Percentiles rank a stretch among this genome's conserved stretches.
Evolutionary conservation across 2,797 vertebrate species (phyloP).

Genomic region (Ataeniobius toweri): DNA sequence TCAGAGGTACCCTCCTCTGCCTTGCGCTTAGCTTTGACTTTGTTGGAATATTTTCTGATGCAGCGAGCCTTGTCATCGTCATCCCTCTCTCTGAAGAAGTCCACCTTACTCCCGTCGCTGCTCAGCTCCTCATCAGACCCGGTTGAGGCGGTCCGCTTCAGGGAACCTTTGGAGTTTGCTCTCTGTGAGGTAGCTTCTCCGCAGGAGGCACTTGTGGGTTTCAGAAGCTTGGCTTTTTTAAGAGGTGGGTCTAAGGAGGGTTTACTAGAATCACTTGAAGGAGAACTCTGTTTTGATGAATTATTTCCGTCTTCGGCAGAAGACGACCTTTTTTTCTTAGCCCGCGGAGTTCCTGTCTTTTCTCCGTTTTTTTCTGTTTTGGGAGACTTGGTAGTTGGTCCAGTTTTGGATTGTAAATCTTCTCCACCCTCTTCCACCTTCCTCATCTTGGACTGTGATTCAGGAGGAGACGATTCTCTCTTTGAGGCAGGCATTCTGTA

Average conservation of each 20-base stretch:
- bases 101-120: conserved; percentile 58
- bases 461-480: conserved; percentile 72
- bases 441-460: conserved; percentile 74
- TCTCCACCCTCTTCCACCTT: conserved; percentile 73
- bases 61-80: conserved; percentile 65
- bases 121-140: conserved; percentile 64
- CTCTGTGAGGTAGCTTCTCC: conserved; percentile 56
- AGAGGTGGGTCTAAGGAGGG: conserved; percentile 60
- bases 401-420: conserved; percentile 58
- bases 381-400: conserved; percentile 58
- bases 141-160: conserved; percentile 66
- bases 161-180: conserved; percentile 51
- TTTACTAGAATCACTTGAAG: conserved; percentile 59
- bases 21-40: conserved; percentile 61
- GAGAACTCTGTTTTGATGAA: conserved; percentile 59
- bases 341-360: conserved; percentile 60
- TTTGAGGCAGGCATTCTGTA: conserved; percentile 82
- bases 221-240: conserved; percentile 76
- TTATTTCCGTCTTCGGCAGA: conserved; percentile 57
- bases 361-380: conserved; percentile 59
- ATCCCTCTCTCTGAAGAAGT: conserved; percentile 61
- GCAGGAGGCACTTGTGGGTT: conserved; percentile 73
- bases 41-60: conserved; percentile 69
- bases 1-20: conserved; percentile 48
- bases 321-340: conserved; percentile 69